Percentiles rank a stretch among this genome's conserved stretches.
Conservation (phyloP, 2,797 vertebrate genomes). For the Pelodytes ibericus region DNA sequence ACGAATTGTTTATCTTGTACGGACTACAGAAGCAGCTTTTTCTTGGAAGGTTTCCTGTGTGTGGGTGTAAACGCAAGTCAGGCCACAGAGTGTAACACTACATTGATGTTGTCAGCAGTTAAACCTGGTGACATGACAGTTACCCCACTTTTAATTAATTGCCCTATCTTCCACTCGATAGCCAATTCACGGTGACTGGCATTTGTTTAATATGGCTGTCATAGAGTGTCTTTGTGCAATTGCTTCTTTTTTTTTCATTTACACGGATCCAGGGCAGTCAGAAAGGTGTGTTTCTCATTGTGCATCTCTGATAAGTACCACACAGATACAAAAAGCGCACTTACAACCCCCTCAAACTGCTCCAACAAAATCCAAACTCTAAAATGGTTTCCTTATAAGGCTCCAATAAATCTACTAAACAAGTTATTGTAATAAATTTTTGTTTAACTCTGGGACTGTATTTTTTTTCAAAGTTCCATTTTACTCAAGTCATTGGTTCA, state of each 20-base stretch:
- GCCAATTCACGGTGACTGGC: neutral
- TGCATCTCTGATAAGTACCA: too few relatives aligned
- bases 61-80: constrained; percentile 78
- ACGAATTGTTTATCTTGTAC: constrained; percentile 81
- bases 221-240: neutral
- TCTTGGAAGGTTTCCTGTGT: constrained; percentile 80
- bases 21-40: constrained; percentile 82
- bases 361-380: too few relatives aligned
- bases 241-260: neutral
- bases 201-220: neutral
- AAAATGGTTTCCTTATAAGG: too few relatives aligned
- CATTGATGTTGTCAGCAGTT: constrained; percentile 76
- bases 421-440: too few relatives aligned
- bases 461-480: too few relatives aligned
- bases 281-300: too few relatives aligned
- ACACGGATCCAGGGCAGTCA: too few relatives aligned
- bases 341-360: too few relatives aligned
- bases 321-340: too few relatives aligned
- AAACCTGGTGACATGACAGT: constrained; percentile 75
- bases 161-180: neutral
- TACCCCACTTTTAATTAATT: constrained; percentile 17
- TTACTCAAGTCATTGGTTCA: too few relatives aligned
- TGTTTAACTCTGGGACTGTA: too few relatives aligned
- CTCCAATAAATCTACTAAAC: too few relatives aligned
- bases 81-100: constrained; percentile 77